phyloP scores from a whole-genome alignment of 2,113 vertebrate species.

The Egretta garzetta region DNA sequence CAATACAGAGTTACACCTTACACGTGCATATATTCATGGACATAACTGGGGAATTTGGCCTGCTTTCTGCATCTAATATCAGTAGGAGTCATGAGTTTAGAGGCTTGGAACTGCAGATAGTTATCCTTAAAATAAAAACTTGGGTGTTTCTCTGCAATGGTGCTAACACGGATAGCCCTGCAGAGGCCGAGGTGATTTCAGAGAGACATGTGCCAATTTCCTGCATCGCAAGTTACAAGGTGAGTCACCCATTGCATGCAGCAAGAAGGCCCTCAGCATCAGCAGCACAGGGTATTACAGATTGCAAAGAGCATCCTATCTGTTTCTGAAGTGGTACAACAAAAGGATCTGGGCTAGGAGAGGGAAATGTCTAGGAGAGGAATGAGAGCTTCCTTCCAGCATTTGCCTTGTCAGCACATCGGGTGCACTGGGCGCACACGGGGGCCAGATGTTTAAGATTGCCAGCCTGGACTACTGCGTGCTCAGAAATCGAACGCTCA shows the following conservation, averaged over 20 bases:
- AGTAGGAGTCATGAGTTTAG: not conserved
- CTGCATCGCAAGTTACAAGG: not conserved
- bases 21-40: not conserved
- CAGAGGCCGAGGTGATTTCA: not conserved
- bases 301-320: not conserved
- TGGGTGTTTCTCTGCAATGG: not conserved
- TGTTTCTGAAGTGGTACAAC: not conserved
- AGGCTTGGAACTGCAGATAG: not conserved
- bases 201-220: not conserved
- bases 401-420: not conserved
- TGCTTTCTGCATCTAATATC: not conserved
- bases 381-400: not conserved
- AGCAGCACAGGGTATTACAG: not conserved
- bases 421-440: rapidly evolving
- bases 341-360: not conserved
- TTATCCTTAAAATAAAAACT: not conserved
- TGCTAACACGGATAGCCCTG: not conserved
- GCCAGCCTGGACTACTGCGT: not conserved
- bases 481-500: not conserved
- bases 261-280: not conserved
- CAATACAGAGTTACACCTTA: not conserved
- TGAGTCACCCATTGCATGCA: not conserved
- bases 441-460: not conserved
- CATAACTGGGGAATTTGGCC: not conserved
- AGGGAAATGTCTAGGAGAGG: not conserved